Evolutionary conservation across 2,113 vertebrate genomes (phyloP).

Genomic region (Brachypodius melanocephalos): DNA sequence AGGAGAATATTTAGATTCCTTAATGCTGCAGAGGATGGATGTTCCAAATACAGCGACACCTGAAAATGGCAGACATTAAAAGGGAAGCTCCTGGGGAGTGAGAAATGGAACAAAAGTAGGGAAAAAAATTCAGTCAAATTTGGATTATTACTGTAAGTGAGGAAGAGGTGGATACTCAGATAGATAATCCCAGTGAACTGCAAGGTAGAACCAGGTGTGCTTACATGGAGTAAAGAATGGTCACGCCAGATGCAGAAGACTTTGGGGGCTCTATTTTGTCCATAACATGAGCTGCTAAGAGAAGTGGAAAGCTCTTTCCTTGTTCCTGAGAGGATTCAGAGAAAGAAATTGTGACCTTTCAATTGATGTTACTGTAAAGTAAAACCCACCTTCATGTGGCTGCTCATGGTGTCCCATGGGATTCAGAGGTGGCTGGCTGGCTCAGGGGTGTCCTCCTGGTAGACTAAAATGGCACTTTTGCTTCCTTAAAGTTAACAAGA

Average conservation of each 20-base stretch:
- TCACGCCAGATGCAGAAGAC: not conserved
- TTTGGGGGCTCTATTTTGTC: not conserved
- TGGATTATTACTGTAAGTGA: not conserved
- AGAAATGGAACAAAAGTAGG: not conserved
- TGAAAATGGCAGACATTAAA: not conserved
- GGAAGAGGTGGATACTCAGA: not conserved
- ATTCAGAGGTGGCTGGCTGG: not conserved
- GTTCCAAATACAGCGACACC: not conserved
- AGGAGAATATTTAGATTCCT: not conserved
- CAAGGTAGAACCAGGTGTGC: not conserved
- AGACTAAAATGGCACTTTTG: not conserved
- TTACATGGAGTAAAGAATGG: not conserved
- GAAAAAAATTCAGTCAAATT: accelerated
- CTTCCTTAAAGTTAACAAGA: not conserved
- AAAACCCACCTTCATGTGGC: not conserved
- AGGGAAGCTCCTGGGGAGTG: not conserved
- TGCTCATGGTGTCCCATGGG: not conserved
- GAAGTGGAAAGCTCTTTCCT: not conserved
- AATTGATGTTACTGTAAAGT: not conserved
- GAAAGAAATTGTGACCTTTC: not conserved
- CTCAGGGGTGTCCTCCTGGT: not conserved
- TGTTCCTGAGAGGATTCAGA: not conserved
- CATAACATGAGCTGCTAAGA: not conserved
- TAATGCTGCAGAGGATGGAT: not conserved
- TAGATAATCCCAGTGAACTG: not conserved